Evolutionary conservation across 37 sponge, comb jelly and placozoan species (phyloP).

Genomic region (Bolinopsis microptera): DNA sequence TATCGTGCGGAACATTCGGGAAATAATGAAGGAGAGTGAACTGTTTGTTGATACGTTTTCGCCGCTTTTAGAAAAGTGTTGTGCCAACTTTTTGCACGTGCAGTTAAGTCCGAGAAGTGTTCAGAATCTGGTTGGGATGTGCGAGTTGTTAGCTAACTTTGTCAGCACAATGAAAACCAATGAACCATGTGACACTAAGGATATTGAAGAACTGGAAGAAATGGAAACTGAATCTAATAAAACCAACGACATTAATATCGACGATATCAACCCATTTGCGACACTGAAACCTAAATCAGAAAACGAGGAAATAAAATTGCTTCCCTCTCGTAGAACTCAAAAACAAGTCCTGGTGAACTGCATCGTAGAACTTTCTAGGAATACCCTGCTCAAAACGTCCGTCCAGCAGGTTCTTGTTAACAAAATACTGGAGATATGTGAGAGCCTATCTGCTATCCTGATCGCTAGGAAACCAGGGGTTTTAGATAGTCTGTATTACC

Average conservation of each 20-base stretch:
- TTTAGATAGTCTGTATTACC: constrained; percentile 45
- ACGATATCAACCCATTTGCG: not conserved
- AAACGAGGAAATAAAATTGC: constrained; percentile 36
- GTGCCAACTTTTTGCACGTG: not conserved
- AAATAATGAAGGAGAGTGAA: constrained; percentile 9
- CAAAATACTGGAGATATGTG: constrained; percentile 14
- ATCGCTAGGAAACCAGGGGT: constrained; percentile 26
- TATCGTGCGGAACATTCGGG: not conserved
- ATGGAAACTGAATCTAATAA: not conserved
- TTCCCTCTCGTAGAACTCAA: not conserved
- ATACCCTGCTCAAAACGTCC: not conserved
- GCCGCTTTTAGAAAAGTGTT: not conserved
- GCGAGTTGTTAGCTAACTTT: constrained; percentile 10
- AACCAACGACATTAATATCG: not conserved
- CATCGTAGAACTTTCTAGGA: constrained; percentile 20
- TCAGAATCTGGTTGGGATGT: not conserved
- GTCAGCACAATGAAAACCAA: not conserved
- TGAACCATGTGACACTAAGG: not conserved
- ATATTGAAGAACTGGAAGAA: not conserved
- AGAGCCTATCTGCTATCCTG: not conserved
- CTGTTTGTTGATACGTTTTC: not conserved
- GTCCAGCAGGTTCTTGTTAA: not conserved
- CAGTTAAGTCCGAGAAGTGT: not conserved
- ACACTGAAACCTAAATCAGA: not conserved
- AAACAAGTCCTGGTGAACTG: constrained; percentile 39